These are phyloP conservation scores for Notolepis coatsorum DNA, from an alignment of 2,797 vertebrate genomes.

Conservation along the genomic window DNA sequence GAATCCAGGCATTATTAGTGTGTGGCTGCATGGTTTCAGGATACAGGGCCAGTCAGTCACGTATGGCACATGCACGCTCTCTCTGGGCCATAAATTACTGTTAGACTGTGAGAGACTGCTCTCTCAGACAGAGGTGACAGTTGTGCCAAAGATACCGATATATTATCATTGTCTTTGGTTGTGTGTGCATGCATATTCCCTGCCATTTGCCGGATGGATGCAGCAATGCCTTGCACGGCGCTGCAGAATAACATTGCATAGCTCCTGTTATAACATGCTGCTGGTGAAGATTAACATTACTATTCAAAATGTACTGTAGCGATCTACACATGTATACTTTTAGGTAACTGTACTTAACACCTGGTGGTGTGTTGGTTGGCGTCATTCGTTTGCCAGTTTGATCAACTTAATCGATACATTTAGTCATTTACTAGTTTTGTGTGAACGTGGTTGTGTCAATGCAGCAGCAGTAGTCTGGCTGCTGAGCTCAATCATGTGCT, in stretches of 20 bases:
- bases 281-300: no score
- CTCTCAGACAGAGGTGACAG: slow-evolving; percentile 11
- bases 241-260: slow-evolving; percentile 62
- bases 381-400: no score
- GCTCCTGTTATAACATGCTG: slow-evolving; percentile 20
- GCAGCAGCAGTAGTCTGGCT: slow-evolving; percentile 20
- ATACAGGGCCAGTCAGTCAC: slow-evolving; percentile 11
- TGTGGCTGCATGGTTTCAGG: neutral
- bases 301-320: no score
- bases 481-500: slow-evolving; percentile 27
- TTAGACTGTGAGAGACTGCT: neutral
- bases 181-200: neutral
- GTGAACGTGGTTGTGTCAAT: neutral
- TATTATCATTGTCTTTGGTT: neutral
- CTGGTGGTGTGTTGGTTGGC: no score
- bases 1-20: neutral
- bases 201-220: slow-evolving; percentile 8
- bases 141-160: slow-evolving; percentile 15
- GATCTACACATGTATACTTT: no score
- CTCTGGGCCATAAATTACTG: slow-evolving; percentile 10
- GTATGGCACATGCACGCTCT: slow-evolving; percentile 43
- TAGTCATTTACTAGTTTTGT: neutral
- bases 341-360: no score
- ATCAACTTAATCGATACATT: neutral
- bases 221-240: slow-evolving; percentile 50